Evolutionary conservation across 2,113 vertebrate genomes (phyloP).

Genomic region (Hassar affinis): DNA sequence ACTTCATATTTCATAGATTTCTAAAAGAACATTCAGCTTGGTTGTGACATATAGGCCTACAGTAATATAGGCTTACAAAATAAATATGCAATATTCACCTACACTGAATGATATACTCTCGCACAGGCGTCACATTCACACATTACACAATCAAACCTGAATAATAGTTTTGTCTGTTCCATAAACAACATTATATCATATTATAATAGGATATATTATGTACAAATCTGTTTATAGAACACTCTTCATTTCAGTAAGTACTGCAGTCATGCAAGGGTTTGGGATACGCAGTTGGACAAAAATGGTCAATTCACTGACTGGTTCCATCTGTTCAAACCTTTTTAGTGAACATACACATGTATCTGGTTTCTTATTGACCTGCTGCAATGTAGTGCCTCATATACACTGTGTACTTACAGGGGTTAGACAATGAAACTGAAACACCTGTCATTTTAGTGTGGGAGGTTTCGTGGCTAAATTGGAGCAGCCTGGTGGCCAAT

Average conservation of each 20-base stretch:
- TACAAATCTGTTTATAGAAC: conserved; percentile 76
- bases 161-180: conserved; percentile 55
- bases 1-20: conserved; percentile 42
- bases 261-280: conserved; percentile 69
- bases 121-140: conserved; percentile 41
- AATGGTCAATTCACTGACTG: background rate
- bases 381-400: background rate
- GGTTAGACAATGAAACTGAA: too few relatives aligned
- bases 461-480: too few relatives aligned
- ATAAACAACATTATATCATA: conserved; percentile 57
- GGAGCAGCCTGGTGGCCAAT: too few relatives aligned
- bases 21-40: conserved; percentile 44
- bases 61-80: conserved; percentile 55
- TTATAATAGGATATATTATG: conserved; percentile 62
- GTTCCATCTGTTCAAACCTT: background rate
- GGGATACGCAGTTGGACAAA: conserved; percentile 12
- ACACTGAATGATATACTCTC: conserved; percentile 35
- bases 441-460: too few relatives aligned
- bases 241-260: conserved; percentile 71
- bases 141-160: conserved; percentile 49
- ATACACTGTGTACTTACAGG: background rate
- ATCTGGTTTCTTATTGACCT: background rate
- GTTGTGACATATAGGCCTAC: conserved; percentile 44
- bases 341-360: background rate
- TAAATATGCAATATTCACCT: conserved; percentile 55